These are phyloP conservation scores for Montipora efflorescens DNA, from an alignment of 64 coral and sea anemone genomes.

Conservation along the genomic window DNA sequence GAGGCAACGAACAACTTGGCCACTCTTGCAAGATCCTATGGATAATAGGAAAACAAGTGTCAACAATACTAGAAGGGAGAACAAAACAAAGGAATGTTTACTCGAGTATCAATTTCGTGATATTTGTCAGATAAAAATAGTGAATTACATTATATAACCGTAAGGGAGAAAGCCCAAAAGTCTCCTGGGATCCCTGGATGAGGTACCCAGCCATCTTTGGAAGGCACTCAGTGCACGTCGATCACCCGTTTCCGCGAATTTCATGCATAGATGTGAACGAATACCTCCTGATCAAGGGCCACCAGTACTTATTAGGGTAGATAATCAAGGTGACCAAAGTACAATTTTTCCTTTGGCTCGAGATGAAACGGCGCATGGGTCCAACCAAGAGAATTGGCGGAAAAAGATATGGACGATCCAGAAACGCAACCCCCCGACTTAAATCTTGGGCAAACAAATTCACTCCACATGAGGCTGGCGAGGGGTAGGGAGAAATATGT, in stretches of 20 bases:
- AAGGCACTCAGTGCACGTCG: not conserved
- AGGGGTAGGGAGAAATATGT: not conserved
- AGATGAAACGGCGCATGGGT: no score
- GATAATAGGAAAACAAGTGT: no score
- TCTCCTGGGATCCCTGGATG: conserved; percentile 33
- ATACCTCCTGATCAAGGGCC: not conserved
- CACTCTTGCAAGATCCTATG: no score
- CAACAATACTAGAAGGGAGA: no score
- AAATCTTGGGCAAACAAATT: conserved; percentile 13
- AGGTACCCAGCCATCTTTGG: conserved; percentile 6
- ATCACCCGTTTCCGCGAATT: not conserved
- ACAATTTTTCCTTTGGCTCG: not conserved
- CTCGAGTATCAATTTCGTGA: no score
- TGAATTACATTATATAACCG: no score
- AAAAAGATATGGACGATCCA: not conserved
- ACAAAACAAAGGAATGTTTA: no score
- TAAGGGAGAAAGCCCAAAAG: conserved; percentile 8
- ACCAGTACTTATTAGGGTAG: conserved; percentile 31
- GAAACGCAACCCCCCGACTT: not conserved
- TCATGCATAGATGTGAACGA: not conserved
- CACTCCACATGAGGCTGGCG: not conserved
- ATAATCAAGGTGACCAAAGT: not conserved
- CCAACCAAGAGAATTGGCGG: not conserved
- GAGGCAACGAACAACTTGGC: no score
- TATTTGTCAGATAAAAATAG: no score